phyloP scores from a whole-genome alignment of 2,888 invertebrate genomes.

The Archips crataeganus region DNA sequence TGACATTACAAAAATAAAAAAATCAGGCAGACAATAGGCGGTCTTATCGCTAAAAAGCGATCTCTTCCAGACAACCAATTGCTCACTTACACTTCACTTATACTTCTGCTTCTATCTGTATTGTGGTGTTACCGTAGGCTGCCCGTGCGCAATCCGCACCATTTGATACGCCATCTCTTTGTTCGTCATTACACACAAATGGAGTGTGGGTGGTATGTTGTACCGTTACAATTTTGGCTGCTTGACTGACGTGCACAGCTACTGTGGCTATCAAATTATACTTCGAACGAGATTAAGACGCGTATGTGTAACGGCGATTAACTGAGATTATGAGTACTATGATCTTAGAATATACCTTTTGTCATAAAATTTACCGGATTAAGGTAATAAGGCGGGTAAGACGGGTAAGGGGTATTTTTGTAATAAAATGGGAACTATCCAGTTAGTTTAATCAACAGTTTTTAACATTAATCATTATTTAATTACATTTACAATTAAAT shows the following conservation, averaged over 20 bases:
- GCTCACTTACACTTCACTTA: neutral
- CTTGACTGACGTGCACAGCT: constrained; percentile 2
- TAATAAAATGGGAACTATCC: no score
- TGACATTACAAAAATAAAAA: no score
- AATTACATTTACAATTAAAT: no score
- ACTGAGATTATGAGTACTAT: neutral
- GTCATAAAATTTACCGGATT: no score
- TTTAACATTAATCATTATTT: no score
- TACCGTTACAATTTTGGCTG: constrained; percentile 20
- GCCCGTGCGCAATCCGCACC: constrained; percentile 12
- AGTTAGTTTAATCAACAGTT: no score
- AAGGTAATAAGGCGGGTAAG: no score
- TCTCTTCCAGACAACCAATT: no score
- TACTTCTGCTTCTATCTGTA: neutral
- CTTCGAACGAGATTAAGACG: neutral
- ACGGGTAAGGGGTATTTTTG: no score
- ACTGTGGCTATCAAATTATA: constrained; percentile 6
- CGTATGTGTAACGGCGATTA: neutral
- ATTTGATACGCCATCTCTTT: constrained; percentile 19
- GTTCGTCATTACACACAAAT: constrained; percentile 4
- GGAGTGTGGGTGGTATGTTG: constrained; percentile 12
- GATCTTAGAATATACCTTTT: no score
- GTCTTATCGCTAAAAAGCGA: no score
- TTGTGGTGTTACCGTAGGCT: neutral
- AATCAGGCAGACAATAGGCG: no score